Evolutionary conservation across 2,888 invertebrate genomes (phyloP).

Genomic region (Cephus nigrinus): DNA sequence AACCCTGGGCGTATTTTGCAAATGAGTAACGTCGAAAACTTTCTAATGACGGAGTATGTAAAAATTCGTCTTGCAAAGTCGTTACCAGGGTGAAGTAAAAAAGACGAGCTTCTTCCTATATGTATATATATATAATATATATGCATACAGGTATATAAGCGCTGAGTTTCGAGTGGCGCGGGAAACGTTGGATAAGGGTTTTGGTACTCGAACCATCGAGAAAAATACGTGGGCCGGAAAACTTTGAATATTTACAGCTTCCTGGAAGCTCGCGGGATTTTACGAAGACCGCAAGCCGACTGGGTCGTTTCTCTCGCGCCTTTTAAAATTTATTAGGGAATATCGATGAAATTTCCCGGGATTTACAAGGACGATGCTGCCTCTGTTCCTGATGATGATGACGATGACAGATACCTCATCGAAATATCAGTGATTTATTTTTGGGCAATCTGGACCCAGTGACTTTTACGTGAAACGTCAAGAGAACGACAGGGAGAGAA

Average conservation of each 20-base stretch:
- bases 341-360: conserved; percentile 50
- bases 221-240: conserved; percentile 28
- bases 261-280: conserved; percentile 16
- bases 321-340: conserved; percentile 46
- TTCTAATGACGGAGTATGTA: neutral
- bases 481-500: neutral
- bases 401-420: neutral
- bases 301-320: neutral
- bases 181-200: neutral
- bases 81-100: neutral
- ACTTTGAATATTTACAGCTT: conserved; percentile 54
- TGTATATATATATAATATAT: neutral
- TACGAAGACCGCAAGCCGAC: conserved; percentile 7
- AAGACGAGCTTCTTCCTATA: neutral
- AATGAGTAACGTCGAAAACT: neutral
- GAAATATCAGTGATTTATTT: neutral
- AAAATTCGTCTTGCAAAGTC: conserved; percentile 1
- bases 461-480: neutral
- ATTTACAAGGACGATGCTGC: neutral
- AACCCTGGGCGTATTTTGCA: neutral
- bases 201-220: conserved; percentile 6
- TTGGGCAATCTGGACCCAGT: neutral
- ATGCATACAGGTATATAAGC: neutral
- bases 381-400: neutral
- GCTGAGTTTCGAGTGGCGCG: neutral